phyloP scores from a whole-genome alignment of 2,797 vertebrate genomes.

The Lutjanus argentimaculatus region DNA sequence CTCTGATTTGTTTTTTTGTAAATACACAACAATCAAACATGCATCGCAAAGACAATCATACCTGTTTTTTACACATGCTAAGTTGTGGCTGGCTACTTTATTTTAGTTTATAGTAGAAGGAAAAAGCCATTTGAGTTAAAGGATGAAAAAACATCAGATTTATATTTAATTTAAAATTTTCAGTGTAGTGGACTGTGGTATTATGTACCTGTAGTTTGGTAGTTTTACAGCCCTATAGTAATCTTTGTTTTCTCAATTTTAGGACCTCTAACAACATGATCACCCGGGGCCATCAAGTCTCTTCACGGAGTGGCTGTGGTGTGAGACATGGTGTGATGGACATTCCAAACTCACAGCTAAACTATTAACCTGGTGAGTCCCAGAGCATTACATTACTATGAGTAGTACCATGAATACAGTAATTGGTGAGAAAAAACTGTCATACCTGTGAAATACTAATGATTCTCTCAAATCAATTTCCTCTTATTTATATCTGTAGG shows the following conservation, averaged over 20 bases:
- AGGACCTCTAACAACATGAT: conserved; percentile 99
- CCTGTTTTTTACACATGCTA: too few species aligned
- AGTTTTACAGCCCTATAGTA: too few species aligned
- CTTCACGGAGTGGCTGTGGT: conserved; percentile 99
- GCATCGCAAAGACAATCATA: too few species aligned
- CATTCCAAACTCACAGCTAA: conserved; percentile 92
- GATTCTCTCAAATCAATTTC: conserved; percentile 17
- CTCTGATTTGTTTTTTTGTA: too few species aligned
- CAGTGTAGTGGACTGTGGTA: too few species aligned
- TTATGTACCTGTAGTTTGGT: too few species aligned
- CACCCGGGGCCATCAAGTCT: conserved; percentile 96
- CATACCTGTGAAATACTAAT: background rate
- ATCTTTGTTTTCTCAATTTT: conserved; percentile 26
- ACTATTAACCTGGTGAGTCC: conserved; percentile 95
- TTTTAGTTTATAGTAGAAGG: too few species aligned
- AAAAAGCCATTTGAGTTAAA: too few species aligned
- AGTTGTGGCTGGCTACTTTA: too few species aligned
- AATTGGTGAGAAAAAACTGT: background rate
- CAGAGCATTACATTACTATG: background rate
- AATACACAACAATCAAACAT: too few species aligned
- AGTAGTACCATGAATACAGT: background rate
- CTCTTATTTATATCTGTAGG: conserved; percentile 27
- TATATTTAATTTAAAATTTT: too few species aligned
- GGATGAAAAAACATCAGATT: too few species aligned
- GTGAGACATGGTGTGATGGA: conserved; percentile 98